Evolutionary conservation across 2,888 invertebrate species (phyloP).

Genomic region (Lottia scabra): DNA sequence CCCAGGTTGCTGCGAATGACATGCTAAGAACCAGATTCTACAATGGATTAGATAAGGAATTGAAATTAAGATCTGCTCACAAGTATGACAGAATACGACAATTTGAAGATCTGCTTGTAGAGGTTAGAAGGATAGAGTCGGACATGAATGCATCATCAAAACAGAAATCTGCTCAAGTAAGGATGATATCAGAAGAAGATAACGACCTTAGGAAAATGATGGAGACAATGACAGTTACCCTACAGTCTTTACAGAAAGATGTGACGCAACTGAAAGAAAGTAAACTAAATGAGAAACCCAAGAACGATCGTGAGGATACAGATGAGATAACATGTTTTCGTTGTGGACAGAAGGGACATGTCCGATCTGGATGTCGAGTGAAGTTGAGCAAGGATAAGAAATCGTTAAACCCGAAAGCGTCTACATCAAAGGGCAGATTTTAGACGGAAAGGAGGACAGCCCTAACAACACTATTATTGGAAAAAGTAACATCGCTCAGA

Average conservation of each 20-base stretch:
- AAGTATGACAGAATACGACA: slow-evolving; percentile 10
- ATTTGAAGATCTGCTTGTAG: not conserved
- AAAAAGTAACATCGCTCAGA: not conserved
- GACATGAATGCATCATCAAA: not conserved
- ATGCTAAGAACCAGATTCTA: slow-evolving; percentile 9
- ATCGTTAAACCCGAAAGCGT: not conserved
- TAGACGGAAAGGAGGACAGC: not conserved
- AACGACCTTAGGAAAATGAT: too few relatives aligned
- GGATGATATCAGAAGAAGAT: too few relatives aligned
- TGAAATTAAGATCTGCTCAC: slow-evolving; percentile 13
- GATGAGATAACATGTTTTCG: not conserved
- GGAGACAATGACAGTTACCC: too few relatives aligned
- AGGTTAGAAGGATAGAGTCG: not conserved
- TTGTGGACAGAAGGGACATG: not conserved
- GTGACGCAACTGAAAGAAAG: too few relatives aligned
- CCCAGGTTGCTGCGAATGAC: not conserved
- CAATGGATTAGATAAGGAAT: not conserved
- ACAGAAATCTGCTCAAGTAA: too few relatives aligned
- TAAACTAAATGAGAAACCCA: too few relatives aligned
- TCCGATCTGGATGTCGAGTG: not conserved
- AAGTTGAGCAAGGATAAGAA: not conserved
- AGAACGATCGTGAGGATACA: not conserved
- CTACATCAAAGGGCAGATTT: not conserved
- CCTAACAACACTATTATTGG: not conserved
- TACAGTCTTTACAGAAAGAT: too few relatives aligned